Evolutionary conservation across 2,797 vertebrate species (phyloP).

Genomic region (Todus mexicanus): DNA sequence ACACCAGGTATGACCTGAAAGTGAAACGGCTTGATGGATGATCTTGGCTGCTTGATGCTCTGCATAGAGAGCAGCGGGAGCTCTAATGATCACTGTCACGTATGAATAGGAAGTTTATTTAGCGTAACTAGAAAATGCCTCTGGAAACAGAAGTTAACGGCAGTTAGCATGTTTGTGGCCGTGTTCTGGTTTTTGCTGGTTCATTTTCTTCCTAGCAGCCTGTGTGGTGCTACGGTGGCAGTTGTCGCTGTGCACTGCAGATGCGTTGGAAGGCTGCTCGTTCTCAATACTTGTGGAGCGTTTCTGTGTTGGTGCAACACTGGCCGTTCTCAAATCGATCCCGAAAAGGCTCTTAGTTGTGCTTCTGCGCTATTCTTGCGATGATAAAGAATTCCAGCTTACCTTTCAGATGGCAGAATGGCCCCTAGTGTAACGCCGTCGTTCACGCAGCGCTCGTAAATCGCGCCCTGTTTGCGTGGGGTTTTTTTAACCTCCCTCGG

Average conservation of each 20-base stretch:
- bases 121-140: too few relatives aligned
- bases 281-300: not conserved
- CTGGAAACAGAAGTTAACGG: not conserved
- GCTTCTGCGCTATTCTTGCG: not conserved
- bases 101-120: not conserved
- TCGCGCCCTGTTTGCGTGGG: rapidly evolving
- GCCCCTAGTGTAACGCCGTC: not conserved
- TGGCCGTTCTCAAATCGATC: not conserved
- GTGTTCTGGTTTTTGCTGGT: not conserved
- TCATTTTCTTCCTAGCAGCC: not conserved
- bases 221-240: not conserved
- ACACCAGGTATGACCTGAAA: rapidly evolving
- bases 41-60: not conserved
- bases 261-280: rapidly evolving
- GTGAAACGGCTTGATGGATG: not conserved
- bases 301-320: not conserved
- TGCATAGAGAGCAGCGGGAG: not conserved
- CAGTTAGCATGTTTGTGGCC: not conserved
- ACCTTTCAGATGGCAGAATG: not conserved
- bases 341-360: not conserved
- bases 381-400: not conserved
- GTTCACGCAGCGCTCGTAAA: not conserved
- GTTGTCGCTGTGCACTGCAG: rapidly evolving
- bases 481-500: not conserved
- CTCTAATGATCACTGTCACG: rapidly evolving